A percentile compares a stretch with the other conserved stretches of the same genome.
Conservation (phyloP, 2,888 invertebrate species). For the Apomyelois bistriatella region DNA sequence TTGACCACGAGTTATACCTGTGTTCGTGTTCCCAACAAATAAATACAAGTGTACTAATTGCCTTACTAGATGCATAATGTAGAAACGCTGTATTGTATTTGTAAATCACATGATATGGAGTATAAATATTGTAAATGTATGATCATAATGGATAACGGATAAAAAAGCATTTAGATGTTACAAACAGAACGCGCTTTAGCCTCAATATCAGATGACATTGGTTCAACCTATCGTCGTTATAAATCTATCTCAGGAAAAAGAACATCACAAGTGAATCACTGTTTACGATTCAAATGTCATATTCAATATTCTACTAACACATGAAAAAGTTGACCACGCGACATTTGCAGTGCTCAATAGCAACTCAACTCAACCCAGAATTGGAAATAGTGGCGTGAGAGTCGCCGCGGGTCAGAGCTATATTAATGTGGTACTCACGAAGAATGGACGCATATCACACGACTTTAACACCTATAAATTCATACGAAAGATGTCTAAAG, state of each 20-base stretch:
- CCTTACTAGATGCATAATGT: no score
- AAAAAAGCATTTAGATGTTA: no score
- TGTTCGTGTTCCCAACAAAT: no score
- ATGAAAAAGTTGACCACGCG: slow-evolving; percentile 17
- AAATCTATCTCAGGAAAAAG: not conserved
- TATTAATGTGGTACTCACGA: slow-evolving; percentile 47
- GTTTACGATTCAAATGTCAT: slow-evolving; percentile 1
- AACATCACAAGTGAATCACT: not conserved
- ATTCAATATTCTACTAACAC: not conserved
- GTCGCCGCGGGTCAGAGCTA: slow-evolving; percentile 37
- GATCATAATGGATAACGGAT: no score
- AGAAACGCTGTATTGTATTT: no score
- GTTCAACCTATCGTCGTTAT: not conserved
- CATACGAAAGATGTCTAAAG: slow-evolving; percentile 9
- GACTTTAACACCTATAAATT: slow-evolving; percentile 13
- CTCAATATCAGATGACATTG: not conserved
- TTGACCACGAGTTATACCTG: not conserved
- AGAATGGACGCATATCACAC: slow-evolving; percentile 23
- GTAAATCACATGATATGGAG: no score
- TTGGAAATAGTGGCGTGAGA: slow-evolving; percentile 47
- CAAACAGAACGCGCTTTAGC: not conserved
- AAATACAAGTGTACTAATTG: no score
- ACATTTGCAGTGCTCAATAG: slow-evolving; percentile 17
- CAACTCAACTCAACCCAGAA: slow-evolving; percentile 33
- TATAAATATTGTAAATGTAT: no score